Percentiles rank a stretch among this genome's conserved stretches.
phyloP scores from a whole-genome alignment of 2,888 invertebrate species.

The Gasteruption jaculator region DNA sequence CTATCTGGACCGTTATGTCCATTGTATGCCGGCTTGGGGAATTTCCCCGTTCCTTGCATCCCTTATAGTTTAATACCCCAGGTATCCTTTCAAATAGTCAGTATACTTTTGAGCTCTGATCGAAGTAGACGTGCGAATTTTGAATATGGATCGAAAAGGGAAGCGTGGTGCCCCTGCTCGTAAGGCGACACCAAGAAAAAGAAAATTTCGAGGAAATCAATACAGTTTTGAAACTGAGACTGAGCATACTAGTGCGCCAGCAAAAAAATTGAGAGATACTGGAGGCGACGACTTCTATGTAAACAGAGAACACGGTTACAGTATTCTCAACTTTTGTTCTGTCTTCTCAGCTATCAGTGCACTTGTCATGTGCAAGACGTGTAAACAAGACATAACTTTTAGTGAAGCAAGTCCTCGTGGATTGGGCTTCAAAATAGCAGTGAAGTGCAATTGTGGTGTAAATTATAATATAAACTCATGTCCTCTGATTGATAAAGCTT shows the following conservation, averaged over 20 bases:
- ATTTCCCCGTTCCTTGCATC: too few species aligned
- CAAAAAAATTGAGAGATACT: conserved; percentile 11
- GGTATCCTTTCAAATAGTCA: too few species aligned
- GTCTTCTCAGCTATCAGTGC: conserved; percentile 11
- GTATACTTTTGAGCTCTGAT: too few species aligned
- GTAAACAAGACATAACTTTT: conserved; percentile 10
- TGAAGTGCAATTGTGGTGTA: conserved; percentile 11
- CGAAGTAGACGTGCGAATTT: too few species aligned
- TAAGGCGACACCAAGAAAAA: too few species aligned
- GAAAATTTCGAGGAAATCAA: conserved; percentile 13
- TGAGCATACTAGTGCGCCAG: conserved; percentile 16
- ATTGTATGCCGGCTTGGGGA: too few species aligned
- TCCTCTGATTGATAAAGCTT: conserved; percentile 9
- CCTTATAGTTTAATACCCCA: too few species aligned
- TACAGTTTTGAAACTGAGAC: conserved; percentile 11
- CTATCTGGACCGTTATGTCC: too few species aligned
- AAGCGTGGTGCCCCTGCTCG: too few species aligned
- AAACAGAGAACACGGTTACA: conserved; percentile 5
- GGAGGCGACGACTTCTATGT: conserved; percentile 4
- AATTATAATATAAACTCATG: conserved; percentile 13
- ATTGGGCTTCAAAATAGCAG: conserved; percentile 9
- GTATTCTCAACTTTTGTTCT: conserved; percentile 11
- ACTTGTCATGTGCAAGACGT: conserved; percentile 12
- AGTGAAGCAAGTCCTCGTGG: conserved; percentile 11
- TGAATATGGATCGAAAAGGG: too few species aligned